Conservation (phyloP, 2,113 vertebrate genomes). For the Empidonax traillii region DNA sequence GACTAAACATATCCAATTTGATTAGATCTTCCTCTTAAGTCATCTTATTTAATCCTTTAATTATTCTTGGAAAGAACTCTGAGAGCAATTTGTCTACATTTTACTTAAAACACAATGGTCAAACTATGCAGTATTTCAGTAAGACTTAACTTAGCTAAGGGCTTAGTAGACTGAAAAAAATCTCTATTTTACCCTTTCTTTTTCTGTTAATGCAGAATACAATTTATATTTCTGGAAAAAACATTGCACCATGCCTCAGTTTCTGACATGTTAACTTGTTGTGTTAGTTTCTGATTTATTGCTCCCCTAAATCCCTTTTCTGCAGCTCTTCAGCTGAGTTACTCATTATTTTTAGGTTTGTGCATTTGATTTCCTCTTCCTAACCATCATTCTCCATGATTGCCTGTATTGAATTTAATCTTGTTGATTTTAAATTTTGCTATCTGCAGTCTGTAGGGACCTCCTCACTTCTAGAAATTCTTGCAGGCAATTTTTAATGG, state of each 20-base stretch:
- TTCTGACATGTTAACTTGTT: neutral
- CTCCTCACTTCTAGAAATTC: neutral
- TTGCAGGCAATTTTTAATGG: neutral
- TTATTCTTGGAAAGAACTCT: neutral
- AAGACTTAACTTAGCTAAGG: neutral
- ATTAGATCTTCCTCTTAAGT: neutral
- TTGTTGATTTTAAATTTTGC: neutral
- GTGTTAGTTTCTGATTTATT: neutral
- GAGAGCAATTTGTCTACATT: neutral
- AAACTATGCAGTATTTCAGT: neutral
- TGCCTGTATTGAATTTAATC: neutral
- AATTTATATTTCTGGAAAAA: neutral
- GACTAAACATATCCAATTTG: neutral
- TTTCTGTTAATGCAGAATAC: neutral
- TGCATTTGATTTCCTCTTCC: neutral
- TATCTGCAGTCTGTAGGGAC: neutral
- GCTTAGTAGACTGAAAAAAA: neutral
- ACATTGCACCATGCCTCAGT: neutral
- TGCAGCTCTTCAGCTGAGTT: neutral
- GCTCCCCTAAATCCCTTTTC: neutral
- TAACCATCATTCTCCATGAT: neutral
- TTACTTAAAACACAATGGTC: neutral
- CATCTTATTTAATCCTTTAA: neutral
- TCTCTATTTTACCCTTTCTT: fast-evolving
- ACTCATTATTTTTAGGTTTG: neutral